Percentiles rank a stretch among this genome's conserved stretches.
Conservation (phyloP, 2,888 invertebrate genomes). For the Rhimphoctona megacephalus region DNA sequence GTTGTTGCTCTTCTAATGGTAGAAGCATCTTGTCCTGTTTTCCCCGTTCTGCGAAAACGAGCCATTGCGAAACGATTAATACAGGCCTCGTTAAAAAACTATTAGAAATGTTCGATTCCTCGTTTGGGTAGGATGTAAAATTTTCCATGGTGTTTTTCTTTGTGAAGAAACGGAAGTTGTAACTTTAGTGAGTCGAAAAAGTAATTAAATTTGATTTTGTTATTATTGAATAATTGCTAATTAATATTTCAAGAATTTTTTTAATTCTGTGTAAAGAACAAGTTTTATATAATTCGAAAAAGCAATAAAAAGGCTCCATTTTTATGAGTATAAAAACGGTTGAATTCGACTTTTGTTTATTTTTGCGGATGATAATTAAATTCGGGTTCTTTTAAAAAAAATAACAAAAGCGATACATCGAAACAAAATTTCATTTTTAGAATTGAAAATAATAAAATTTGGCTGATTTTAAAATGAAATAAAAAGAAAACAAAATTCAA, state of each 20-base stretch:
- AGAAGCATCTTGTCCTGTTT: conserved; percentile 11
- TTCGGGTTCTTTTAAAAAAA: not conserved
- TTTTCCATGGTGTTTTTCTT: not conserved
- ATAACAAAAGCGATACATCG: not conserved
- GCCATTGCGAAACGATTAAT: not conserved
- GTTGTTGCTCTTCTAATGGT: not conserved
- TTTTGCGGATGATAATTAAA: not conserved
- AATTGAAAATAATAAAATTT: too few species aligned
- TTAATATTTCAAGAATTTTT: not conserved
- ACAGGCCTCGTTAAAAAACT: not conserved
- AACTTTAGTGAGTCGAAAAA: not conserved
- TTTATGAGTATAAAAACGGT: not conserved
- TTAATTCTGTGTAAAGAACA: not conserved
- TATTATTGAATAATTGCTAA: not conserved
- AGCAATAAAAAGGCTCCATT: not conserved
- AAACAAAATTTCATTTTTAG: not conserved
- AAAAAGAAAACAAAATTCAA: not conserved
- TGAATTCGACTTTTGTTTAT: not conserved
- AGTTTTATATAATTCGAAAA: not conserved
- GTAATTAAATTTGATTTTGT: not conserved
- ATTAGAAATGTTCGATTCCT: not conserved
- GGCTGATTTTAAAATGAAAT: not conserved
- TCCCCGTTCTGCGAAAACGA: not conserved
- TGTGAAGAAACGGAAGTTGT: not conserved
- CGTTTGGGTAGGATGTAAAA: not conserved